Percentiles rank a stretch among this genome's conserved stretches.
phyloP scores from a whole-genome alignment of 1,140 invertebrate species.

The Eciton burchellii region DNA sequence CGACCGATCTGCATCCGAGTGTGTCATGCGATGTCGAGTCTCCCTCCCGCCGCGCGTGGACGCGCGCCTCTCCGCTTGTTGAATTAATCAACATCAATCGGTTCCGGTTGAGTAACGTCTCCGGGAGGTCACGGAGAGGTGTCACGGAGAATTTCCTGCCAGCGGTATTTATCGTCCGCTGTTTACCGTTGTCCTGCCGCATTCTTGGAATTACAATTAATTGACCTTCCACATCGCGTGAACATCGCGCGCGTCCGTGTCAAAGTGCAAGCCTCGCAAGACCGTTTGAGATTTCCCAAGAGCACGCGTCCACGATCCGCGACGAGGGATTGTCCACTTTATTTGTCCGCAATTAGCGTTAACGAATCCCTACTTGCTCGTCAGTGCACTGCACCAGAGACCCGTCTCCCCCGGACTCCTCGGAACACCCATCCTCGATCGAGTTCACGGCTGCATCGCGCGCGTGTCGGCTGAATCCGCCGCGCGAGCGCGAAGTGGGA shows the following conservation, averaged over 20 bases:
- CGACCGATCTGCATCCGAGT: constrained; percentile 69
- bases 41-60: constrained; percentile 65
- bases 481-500: not conserved
- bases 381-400: constrained; percentile 82
- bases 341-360: constrained; percentile 82
- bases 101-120: not conserved
- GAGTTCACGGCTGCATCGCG: not conserved
- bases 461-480: not conserved
- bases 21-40: constrained; percentile 58
- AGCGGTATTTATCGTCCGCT: constrained; percentile 1
- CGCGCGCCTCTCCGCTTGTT: not conserved
- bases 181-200: too few species aligned
- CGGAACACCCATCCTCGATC: constrained; percentile 11
- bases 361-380: constrained; percentile 81
- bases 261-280: too few species aligned
- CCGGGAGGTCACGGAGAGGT: not conserved
- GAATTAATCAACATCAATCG: constrained; percentile 16
- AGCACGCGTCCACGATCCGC: constrained; percentile 74
- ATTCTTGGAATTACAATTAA: not conserved
- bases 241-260: too few species aligned
- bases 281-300: too few species aligned
- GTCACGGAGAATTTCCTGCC: not conserved
- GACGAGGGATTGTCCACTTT: constrained; percentile 72
- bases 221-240: too few species aligned
- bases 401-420: constrained; percentile 14